phyloP scores from a whole-genome alignment of 1,140 invertebrate genomes.

The Vanessa atalanta region DNA sequence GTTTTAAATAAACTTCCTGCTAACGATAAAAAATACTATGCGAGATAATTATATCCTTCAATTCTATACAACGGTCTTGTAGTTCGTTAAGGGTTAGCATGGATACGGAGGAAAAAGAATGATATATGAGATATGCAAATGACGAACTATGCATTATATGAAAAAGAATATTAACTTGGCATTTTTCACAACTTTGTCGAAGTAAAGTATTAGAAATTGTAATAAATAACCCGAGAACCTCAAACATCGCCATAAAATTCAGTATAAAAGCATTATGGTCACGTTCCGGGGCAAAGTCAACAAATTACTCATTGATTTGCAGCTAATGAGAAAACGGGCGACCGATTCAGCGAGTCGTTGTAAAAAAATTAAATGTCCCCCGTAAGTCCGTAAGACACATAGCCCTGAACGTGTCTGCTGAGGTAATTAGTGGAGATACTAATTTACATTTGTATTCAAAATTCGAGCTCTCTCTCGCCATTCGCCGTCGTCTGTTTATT shows the following conservation, averaged over 20 bases:
- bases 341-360: constrained; percentile 60
- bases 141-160: background rate
- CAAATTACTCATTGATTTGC: constrained; percentile 72
- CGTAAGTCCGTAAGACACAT: constrained; percentile 78
- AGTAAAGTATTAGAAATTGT: constrained; percentile 6
- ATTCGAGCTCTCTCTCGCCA: constrained; percentile 80
- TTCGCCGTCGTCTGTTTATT: constrained; percentile 79
- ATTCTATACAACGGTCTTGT: too few species aligned
- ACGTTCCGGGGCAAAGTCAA: constrained; percentile 46
- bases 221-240: constrained; percentile 18
- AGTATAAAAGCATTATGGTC: constrained; percentile 40
- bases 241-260: constrained; percentile 26
- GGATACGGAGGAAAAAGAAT: too few species aligned
- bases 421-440: constrained; percentile 81
- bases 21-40: background rate
- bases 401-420: constrained; percentile 74
- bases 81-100: too few species aligned
- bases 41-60: too few species aligned
- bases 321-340: constrained; percentile 73
- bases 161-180: background rate
- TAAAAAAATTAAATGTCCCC: constrained; percentile 70
- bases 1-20: background rate
- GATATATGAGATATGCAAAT: background rate
- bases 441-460: constrained; percentile 83
- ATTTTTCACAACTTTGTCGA: background rate